Conservation (phyloP, 2,797 vertebrate species). For the Pangasius larnaudii region DNA sequence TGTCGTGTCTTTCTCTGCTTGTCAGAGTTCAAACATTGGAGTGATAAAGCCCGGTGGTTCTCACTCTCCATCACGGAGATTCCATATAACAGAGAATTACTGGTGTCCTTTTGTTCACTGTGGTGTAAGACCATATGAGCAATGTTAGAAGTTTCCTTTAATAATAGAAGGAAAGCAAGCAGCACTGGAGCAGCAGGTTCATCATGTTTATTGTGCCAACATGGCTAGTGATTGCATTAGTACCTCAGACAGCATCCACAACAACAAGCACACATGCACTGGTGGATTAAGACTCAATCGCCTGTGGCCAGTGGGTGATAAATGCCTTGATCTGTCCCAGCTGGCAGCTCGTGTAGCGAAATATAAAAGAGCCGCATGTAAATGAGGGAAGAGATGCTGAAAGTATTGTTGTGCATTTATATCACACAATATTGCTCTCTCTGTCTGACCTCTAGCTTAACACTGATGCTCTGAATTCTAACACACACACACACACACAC, state of each 20-base stretch:
- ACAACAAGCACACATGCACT: background rate
- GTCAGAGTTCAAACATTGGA: background rate
- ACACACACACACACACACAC: background rate
- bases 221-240: background rate
- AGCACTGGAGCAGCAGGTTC: background rate
- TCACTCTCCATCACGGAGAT: background rate
- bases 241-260: background rate
- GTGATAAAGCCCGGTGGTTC: background rate
- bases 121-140: background rate
- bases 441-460: conserved; percentile 13
- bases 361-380: conserved; percentile 17
- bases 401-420: conserved; percentile 21
- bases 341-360: background rate
- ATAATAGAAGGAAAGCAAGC: background rate
- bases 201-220: background rate
- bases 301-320: conserved; percentile 6
- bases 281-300: conserved; percentile 8
- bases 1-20: background rate
- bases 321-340: conserved; percentile 18
- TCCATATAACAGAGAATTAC: background rate
- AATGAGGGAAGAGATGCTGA: conserved; percentile 7
- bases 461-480: background rate
- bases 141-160: background rate
- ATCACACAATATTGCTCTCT: background rate
- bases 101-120: background rate